A percentile compares a stretch with the other conserved stretches of the same genome.
Conservation (phyloP, 1,140 invertebrate species). For the Centruroides vittatus region DNA sequence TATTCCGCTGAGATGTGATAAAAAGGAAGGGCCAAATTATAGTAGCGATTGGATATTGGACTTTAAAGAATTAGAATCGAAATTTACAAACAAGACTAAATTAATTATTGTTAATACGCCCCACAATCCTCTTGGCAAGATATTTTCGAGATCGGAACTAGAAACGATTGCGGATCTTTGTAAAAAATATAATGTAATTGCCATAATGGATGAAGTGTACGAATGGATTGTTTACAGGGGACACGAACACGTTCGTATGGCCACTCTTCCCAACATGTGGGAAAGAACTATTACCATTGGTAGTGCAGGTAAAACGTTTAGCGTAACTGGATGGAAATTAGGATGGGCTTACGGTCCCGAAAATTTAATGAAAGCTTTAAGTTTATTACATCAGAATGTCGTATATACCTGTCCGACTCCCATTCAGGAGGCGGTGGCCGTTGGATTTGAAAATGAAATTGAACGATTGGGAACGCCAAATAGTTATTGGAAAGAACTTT, state of each 20-base stretch:
- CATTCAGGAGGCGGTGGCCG: constrained; percentile 75
- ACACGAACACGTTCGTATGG: constrained; percentile 74
- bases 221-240: constrained; percentile 91
- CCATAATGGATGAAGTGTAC: constrained; percentile 93
- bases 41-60: constrained; percentile 86
- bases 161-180: constrained; percentile 70
- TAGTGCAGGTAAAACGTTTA: constrained; percentile 95
- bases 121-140: constrained; percentile 90
- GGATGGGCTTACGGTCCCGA: constrained; percentile 92
- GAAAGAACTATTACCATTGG: constrained; percentile 94
- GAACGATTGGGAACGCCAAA: constrained; percentile 50
- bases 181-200: constrained; percentile 81
- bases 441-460: constrained; percentile 76
- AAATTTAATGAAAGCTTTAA: constrained; percentile 59
- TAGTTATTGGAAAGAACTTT: constrained; percentile 70
- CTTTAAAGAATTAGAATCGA: constrained; percentile 54
- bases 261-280: constrained; percentile 93
- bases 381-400: constrained; percentile 85
- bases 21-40: constrained; percentile 27
- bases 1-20: constrained; percentile 62
- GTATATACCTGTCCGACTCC: constrained; percentile 84
- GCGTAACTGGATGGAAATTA: constrained; percentile 87
- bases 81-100: constrained; percentile 89
- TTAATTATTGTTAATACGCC: constrained; percentile 92
- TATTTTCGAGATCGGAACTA: constrained; percentile 41